Evolutionary conservation across 2,797 vertebrate species (phyloP).

Genomic region (Hyperoplus lanceolatus): DNA sequence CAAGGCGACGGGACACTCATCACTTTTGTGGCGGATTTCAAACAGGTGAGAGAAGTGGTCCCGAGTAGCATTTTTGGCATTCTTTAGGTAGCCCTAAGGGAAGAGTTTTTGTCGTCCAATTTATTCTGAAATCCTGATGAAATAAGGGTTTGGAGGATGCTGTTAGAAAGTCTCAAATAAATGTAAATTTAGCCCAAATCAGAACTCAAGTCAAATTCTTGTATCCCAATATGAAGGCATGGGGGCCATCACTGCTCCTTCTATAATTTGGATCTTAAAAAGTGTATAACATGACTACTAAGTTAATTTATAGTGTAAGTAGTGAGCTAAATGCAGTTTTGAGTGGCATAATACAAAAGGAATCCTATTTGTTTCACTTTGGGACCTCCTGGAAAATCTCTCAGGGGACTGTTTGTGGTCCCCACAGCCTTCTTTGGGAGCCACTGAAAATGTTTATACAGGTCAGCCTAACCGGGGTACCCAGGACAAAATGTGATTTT

Average conservation of each 20-base stretch:
- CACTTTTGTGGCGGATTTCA: constrained; percentile 94
- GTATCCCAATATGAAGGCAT: not conserved
- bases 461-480: not conserved
- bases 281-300: not conserved
- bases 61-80: not conserved
- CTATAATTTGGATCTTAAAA: not conserved
- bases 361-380: not conserved
- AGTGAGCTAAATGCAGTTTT: not conserved
- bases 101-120: not conserved
- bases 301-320: too few relatives aligned
- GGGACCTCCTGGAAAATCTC: not conserved
- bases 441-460: not conserved
- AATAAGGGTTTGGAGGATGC: not conserved
- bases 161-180: not conserved
- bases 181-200: not conserved
- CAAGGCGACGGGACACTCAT: constrained; percentile 93
- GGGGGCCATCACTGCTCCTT: not conserved
- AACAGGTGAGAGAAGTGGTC: constrained; percentile 86
- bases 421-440: not conserved
- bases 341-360: not conserved
- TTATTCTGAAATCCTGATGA: not conserved
- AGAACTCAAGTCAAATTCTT: not conserved
- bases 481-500: not conserved
- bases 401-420: not conserved
- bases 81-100: not conserved